Base-by-base conservation (phyloP, 2,113 vertebrate species). In the Cynoglossus semilaevis region DNA sequence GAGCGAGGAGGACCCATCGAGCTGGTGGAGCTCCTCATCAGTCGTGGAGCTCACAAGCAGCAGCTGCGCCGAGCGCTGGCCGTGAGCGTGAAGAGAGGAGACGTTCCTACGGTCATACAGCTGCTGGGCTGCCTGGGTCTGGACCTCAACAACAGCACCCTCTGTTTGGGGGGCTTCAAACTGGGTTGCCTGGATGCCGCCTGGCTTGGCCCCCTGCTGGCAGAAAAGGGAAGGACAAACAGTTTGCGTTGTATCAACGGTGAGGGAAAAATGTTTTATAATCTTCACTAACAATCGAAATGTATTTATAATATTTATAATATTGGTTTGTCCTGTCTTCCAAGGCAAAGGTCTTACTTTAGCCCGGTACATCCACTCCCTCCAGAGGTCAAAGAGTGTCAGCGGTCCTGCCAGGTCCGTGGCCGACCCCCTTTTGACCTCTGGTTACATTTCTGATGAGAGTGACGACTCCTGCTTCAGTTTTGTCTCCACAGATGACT, bases 111-210 rank as follows among this genome's bases (percentile, higher is more conserved):
- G 0, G 89, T 97, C 72, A 92, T 94, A 43, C 88, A 74, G 74
- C 77, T 98, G 59, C 84, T 99, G 58, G 89, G 80, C 70, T 93
- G 92, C 2, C 93, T 98, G 38, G 95, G 93, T 10, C 85, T 98
- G 75, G 95, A 99, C 77, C 76, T 89, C 6, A 79, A 91, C 76
- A 97, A 95, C 85, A 92, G 87, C 29, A 93, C 94, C 52, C 93
- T 98, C 58, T 97, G 96, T 66, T 91, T 99, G 35, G 94, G 97
- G 40, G 93, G 95, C 61, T 94, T 97, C 75, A 80, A 93, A 15
- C 90, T 99, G 42, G 94, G 94, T 10, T 90, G 76, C 55, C 86
- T 98, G 11, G 93, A 98, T 18, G 89, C 95, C 9, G 83, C 91
- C 1, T 98, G 96, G 95, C 92, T 99, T 37, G 78, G 82, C 71